Percentiles rank a stretch among this genome's conserved stretches.
These are phyloP conservation scores for Eupithecia exiguata DNA, from an alignment of 2,888 invertebrate species.

Conservation along the genomic window DNA sequence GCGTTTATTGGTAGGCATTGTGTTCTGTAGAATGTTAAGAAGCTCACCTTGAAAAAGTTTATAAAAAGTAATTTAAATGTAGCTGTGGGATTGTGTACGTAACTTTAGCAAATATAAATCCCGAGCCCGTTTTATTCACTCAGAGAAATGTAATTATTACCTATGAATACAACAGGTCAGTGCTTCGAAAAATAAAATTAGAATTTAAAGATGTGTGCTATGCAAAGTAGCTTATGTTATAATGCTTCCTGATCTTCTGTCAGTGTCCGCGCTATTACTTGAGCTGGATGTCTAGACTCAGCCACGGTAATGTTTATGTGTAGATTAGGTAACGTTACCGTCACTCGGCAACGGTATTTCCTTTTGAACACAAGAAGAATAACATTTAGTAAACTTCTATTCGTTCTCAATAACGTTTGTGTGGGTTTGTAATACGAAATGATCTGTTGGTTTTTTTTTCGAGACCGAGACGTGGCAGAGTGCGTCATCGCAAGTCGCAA, in stretches of 20 bases:
- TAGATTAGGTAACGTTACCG: background rate
- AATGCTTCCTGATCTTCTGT: background rate
- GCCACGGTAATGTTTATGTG: too few species aligned
- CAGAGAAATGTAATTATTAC: background rate
- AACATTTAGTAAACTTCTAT: background rate
- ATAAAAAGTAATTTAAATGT: background rate
- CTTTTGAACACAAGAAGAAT: background rate
- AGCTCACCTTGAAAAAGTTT: background rate
- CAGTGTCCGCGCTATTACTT: background rate
- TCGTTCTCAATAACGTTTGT: background rate
- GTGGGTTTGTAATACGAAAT: constrained; percentile 9
- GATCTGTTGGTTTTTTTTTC: constrained; percentile 31
- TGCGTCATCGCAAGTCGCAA: constrained; percentile 52
- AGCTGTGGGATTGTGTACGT: background rate
- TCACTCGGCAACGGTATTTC: background rate
- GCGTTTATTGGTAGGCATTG: background rate
- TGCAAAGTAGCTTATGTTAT: background rate
- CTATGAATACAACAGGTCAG: background rate
- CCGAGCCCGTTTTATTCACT: background rate
- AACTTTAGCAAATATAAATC: background rate
- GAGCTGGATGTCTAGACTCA: background rate
- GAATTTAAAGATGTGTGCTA: background rate
- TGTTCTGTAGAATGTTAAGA: background rate
- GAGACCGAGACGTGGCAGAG: constrained; percentile 35
- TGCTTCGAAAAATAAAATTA: background rate